phyloP scores from a whole-genome alignment of 2,113 vertebrate species.

The Damaliscus lunatus region DNA sequence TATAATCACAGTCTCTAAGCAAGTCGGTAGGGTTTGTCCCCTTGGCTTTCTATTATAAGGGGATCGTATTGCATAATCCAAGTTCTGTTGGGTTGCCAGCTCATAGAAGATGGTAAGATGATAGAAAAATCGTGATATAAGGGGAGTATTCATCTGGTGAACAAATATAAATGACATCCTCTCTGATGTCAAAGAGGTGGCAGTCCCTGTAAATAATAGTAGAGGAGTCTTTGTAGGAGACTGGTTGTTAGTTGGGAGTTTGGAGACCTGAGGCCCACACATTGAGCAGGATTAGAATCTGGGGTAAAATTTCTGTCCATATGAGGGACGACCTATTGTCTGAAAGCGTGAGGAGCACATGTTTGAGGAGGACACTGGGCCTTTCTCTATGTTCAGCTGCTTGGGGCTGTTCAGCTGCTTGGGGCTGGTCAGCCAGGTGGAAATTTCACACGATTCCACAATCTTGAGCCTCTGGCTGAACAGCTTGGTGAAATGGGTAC shows the following conservation, averaged over 20 bases:
- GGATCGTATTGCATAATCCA: rapidly evolving
- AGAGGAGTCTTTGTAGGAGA: neutral
- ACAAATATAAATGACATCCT: neutral
- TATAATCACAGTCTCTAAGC: neutral
- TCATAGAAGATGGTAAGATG: neutral
- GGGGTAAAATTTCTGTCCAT: neutral
- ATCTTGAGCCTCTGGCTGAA: neutral
- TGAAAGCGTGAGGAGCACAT: neutral
- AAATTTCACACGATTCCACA: neutral
- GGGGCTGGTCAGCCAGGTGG: neutral
- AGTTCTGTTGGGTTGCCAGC: neutral
- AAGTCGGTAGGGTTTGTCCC: neutral
- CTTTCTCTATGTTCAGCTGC: neutral
- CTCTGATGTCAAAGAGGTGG: neutral
- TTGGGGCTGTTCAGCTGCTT: neutral
- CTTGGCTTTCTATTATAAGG: neutral
- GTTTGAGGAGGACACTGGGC: neutral
- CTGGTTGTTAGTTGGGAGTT: neutral
- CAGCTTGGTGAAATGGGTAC: neutral
- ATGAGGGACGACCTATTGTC: neutral
- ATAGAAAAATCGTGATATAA: neutral
- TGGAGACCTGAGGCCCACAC: neutral
- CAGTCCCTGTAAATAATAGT: neutral
- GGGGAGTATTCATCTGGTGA: neutral
- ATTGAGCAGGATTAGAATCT: neutral